phyloP scores from a whole-genome alignment of 2,797 vertebrate genomes.

The Tenualosa ilisha region DNA sequence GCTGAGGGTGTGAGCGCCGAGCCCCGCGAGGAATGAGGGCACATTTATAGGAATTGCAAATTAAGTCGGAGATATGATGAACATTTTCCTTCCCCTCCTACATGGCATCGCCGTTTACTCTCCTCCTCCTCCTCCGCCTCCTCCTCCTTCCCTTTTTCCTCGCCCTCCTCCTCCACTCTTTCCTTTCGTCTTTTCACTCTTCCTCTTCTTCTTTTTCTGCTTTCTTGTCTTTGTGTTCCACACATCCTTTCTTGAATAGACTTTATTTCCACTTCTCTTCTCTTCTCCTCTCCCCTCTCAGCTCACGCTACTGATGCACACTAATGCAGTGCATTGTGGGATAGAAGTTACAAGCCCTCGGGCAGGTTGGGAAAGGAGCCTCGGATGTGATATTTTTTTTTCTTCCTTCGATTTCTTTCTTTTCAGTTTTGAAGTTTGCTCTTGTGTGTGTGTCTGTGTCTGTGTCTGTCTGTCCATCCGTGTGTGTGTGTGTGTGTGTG shows the following conservation, averaged over 20 bases:
- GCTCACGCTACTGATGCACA: constrained; percentile 20
- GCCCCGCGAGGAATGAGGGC: constrained; percentile 57
- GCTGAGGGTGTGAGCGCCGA: constrained; percentile 47
- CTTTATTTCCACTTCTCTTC: not conserved
- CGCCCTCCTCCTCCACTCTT: constrained; percentile 29
- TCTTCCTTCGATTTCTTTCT: constrained; percentile 19
- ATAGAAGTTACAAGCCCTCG: constrained; percentile 28
- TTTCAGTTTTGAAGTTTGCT: not conserved
- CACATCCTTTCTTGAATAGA: not conserved
- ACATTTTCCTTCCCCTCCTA: constrained; percentile 45
- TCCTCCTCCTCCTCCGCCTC: constrained; percentile 9
- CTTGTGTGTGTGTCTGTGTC: not conserved
- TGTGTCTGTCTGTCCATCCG: constrained; percentile 9
- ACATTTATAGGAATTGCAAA: constrained; percentile 62
- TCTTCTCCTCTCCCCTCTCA: not conserved
- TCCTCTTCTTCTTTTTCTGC: not conserved
- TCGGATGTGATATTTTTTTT: not conserved
- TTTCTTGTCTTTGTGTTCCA: not conserved
- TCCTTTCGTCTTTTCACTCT: not conserved
- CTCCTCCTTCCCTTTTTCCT: constrained; percentile 1
- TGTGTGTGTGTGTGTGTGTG: not conserved
- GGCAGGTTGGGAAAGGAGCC: not conserved
- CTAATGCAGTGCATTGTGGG: constrained; percentile 25
- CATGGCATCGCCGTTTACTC: not conserved
- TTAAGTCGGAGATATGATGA: constrained; percentile 61